Conservation (phyloP, 2,797 vertebrate species). For the Eidolon dupreanum region DNA sequence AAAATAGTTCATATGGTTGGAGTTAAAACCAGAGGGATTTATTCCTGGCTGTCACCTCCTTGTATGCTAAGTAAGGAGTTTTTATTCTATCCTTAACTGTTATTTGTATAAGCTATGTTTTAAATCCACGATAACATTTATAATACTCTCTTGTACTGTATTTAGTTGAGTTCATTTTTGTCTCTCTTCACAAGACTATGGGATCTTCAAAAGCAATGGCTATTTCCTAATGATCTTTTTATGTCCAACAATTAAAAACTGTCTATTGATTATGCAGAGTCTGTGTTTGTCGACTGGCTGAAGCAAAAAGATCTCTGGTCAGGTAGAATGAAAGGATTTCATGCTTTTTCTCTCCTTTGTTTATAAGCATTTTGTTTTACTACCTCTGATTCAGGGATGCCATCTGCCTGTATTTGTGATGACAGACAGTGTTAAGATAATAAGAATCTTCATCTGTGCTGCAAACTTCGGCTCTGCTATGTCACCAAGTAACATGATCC, state of each 20-base stretch:
- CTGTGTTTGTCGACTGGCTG: not conserved
- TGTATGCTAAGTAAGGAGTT: not conserved
- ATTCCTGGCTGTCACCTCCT: not conserved
- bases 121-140: not conserved
- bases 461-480: not conserved
- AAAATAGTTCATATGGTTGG: not conserved
- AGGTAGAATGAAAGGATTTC: not conserved
- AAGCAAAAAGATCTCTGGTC: not conserved
- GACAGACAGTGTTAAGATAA: not conserved
- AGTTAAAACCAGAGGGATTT: not conserved
- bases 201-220: not conserved
- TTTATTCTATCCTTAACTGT: not conserved
- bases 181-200: not conserved
- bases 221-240: not conserved
- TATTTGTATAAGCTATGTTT: not conserved
- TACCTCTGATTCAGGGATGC: not conserved
- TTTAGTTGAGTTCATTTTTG: not conserved
- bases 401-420: not conserved
- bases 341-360: not conserved
- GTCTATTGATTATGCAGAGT: not conserved
- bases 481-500: not conserved
- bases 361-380: not conserved
- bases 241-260: not conserved
- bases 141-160: not conserved
- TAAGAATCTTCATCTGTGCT: not conserved